Evolutionary conservation across 2,797 vertebrate species (phyloP).

Genomic region (Manis pentadactyla): DNA sequence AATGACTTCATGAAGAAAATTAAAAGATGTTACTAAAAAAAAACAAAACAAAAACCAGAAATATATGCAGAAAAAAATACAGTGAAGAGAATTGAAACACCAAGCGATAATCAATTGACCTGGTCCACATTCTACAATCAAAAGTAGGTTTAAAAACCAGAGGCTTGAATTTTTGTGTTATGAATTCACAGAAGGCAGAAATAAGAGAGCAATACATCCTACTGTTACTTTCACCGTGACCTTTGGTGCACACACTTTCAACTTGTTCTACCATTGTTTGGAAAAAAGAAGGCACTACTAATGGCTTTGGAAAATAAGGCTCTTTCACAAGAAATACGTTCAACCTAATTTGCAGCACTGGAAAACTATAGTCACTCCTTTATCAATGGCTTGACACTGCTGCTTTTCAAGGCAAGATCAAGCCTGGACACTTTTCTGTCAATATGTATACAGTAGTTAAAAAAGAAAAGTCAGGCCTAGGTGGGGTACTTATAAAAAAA

Average conservation of each 20-base stretch:
- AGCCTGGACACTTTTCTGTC: background rate
- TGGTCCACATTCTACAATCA: slow-evolving; percentile 4
- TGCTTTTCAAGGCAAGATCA: slow-evolving; percentile 70
- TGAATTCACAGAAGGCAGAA: slow-evolving; percentile 63
- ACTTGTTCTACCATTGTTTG: background rate
- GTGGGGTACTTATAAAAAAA: slow-evolving; percentile 17
- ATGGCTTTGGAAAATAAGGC: slow-evolving; percentile 68
- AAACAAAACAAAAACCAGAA: slow-evolving; percentile 29
- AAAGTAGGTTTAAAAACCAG: slow-evolving; percentile 55
- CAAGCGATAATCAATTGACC: slow-evolving; percentile 16
- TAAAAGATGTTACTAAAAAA: slow-evolving; percentile 24
- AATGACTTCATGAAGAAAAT: background rate
- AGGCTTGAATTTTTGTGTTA: slow-evolving; percentile 24
- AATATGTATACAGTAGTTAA: background rate
- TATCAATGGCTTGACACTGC: slow-evolving; percentile 6
- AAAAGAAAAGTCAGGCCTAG: slow-evolving; percentile 10
- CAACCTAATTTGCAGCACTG: slow-evolving; percentile 21
- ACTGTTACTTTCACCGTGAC: background rate
- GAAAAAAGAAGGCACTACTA: slow-evolving; percentile 41
- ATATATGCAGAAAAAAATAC: slow-evolving; percentile 33
- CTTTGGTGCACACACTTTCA: background rate
- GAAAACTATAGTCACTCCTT: slow-evolving; percentile 67
- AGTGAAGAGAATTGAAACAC: background rate
- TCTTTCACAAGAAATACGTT: slow-evolving; percentile 55
- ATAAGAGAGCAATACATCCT: slow-evolving; percentile 21